A percentile compares a stretch with the other conserved stretches of the same genome.
Evolutionary conservation across 2,888 invertebrate genomes (phyloP).

Genomic region (Alitta virens): DNA sequence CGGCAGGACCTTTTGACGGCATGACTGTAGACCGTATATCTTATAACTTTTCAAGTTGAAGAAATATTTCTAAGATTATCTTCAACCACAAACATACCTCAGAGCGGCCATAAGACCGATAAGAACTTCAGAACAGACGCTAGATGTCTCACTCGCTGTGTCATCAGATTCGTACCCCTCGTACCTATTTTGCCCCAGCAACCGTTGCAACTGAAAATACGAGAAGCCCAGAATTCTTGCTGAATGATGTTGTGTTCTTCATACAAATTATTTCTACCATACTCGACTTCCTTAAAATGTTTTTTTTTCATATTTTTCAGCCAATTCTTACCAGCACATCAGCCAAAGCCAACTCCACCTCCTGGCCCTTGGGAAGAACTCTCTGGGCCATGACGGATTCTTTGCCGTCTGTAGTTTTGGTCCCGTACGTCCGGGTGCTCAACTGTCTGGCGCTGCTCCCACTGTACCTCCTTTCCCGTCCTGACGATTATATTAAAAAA

Average conservation of each 20-base stretch:
- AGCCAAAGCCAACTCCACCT: slow-evolving; percentile 80
- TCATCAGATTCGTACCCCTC: slow-evolving; percentile 53
- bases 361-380: slow-evolving; percentile 69
- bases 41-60: too few relatives aligned
- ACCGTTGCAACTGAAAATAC: slow-evolving; percentile 1
- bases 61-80: too few relatives aligned
- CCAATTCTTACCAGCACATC: slow-evolving; percentile 64
- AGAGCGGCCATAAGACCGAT: slow-evolving; percentile 44
- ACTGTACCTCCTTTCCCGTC: slow-evolving; percentile 49
- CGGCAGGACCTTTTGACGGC: too few relatives aligned
- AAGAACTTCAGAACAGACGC: slow-evolving; percentile 81
- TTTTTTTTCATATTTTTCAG: background rate
- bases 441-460: slow-evolving; percentile 26
- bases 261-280: too few relatives aligned
- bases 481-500: too few relatives aligned
- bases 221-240: too few relatives aligned
- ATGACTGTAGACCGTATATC: too few relatives aligned
- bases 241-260: background rate
- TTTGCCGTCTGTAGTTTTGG: slow-evolving; percentile 35
- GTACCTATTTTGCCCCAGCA: slow-evolving; percentile 12
- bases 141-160: slow-evolving; percentile 78
- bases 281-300: background rate
- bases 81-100: slow-evolving; percentile 50
- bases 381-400: slow-evolving; percentile 70
- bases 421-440: background rate